These are phyloP conservation scores for Branchinecta lynchi DNA, from an alignment of 1,140 invertebrate genomes.

Conservation along the genomic window DNA sequence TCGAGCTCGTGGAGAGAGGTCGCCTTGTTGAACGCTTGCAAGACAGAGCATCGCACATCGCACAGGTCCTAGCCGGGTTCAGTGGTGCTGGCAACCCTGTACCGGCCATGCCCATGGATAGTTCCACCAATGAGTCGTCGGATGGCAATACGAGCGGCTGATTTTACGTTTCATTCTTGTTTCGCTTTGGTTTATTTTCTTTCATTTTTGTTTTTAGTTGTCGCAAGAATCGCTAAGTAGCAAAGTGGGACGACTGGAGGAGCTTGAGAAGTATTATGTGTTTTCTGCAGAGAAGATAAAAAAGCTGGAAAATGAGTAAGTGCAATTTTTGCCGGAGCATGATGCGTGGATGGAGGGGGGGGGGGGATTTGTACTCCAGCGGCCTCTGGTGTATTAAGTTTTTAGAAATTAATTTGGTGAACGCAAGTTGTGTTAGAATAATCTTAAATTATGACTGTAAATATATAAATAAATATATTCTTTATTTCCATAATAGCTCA, in stretches of 20 bases:
- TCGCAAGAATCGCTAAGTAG: background rate
- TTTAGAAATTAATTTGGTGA: too few relatives aligned
- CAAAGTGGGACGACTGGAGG: background rate
- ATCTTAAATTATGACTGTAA: too few relatives aligned
- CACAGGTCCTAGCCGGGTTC: slow-evolving; percentile 55
- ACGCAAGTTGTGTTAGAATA: too few relatives aligned
- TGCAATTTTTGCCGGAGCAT: background rate
- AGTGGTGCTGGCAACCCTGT: background rate
- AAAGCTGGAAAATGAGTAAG: background rate
- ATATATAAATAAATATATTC: too few relatives aligned
- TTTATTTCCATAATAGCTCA: too few relatives aligned
- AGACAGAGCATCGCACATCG: slow-evolving; percentile 74
- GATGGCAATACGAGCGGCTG: background rate
- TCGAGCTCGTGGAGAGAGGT: slow-evolving; percentile 76
- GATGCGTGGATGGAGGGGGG: too few relatives aligned
- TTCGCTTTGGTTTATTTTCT: background rate
- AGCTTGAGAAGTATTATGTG: background rate
- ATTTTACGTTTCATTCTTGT: background rate
- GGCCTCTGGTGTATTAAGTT: too few relatives aligned
- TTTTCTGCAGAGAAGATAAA: background rate
- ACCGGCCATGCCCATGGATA: background rate
- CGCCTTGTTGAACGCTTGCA: slow-evolving; percentile 77
- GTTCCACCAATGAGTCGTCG: background rate
- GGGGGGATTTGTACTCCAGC: too few relatives aligned
- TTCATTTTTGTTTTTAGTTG: background rate